These are phyloP conservation scores for Gobiocypris rarus DNA, from an alignment of 2,113 vertebrate species.

Conservation along the genomic window DNA sequence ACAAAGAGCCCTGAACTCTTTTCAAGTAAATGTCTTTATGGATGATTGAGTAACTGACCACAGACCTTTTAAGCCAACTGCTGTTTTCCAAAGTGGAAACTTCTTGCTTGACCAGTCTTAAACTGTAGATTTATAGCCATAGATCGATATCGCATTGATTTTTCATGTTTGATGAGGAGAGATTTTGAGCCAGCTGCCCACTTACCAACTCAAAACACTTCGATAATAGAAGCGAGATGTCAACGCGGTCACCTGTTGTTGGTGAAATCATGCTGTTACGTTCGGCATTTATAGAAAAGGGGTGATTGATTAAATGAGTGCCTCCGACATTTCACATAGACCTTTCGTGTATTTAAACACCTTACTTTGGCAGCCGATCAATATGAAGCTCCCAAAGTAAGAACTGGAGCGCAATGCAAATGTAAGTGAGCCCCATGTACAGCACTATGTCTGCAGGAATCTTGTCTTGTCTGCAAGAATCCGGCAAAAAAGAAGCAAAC, in stretches of 20 bases:
- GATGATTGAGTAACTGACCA: background rate
- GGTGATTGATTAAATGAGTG: background rate
- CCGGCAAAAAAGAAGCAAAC: too few relatives aligned
- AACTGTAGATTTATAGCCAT: background rate
- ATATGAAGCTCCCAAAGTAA: background rate
- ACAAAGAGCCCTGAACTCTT: background rate
- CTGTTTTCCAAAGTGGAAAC: background rate
- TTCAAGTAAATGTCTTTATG: conserved; percentile 7
- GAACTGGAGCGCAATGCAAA: background rate
- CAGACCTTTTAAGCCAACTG: background rate
- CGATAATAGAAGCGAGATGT: background rate
- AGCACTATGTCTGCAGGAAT: background rate
- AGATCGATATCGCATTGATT: conserved; percentile 12
- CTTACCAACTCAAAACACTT: background rate
- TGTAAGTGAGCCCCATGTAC: background rate
- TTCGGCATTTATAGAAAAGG: too few relatives aligned
- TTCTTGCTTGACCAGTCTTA: background rate
- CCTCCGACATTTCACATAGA: background rate
- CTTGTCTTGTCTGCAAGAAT: background rate
- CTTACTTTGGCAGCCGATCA: background rate
- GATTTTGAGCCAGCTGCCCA: background rate
- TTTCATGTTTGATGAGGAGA: background rate
- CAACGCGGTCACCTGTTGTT: background rate
- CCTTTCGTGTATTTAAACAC: background rate
- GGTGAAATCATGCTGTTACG: background rate